phyloP scores from a whole-genome alignment of 2,113 vertebrate genomes.

The Nannospalax galili region DNA sequence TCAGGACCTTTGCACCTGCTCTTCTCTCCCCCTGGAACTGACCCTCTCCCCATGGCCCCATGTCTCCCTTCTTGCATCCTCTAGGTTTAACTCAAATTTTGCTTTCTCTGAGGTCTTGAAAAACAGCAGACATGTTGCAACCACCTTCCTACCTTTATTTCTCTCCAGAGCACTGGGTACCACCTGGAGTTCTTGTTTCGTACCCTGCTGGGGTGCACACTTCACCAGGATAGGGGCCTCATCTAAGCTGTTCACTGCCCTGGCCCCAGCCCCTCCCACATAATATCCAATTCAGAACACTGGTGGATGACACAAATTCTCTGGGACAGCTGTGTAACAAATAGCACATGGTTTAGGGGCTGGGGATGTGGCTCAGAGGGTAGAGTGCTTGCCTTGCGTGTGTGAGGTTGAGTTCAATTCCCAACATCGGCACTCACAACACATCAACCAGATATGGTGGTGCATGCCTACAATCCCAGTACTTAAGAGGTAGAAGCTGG shows the following conservation, averaged over 20 bases:
- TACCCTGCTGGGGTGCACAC: neutral
- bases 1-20: neutral
- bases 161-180: neutral
- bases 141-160: neutral
- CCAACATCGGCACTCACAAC: no score
- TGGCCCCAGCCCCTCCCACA: neutral
- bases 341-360: no score
- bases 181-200: neutral
- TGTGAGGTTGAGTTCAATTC: neutral
- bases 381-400: no score
- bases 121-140: no score
- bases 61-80: neutral
- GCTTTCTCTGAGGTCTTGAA: neutral
- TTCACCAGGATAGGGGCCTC: neutral
- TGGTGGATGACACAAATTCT: fast-evolving
- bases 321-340: neutral
- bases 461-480: no score
- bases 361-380: neutral
- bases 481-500: neutral
- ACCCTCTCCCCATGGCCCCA: neutral
- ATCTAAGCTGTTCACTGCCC: no score
- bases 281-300: neutral
- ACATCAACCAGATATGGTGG: neutral
- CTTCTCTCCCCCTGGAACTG: neutral
- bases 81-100: neutral